Evolutionary conservation across 2,797 vertebrate species (phyloP).

Genomic region (Gila robusta): DNA sequence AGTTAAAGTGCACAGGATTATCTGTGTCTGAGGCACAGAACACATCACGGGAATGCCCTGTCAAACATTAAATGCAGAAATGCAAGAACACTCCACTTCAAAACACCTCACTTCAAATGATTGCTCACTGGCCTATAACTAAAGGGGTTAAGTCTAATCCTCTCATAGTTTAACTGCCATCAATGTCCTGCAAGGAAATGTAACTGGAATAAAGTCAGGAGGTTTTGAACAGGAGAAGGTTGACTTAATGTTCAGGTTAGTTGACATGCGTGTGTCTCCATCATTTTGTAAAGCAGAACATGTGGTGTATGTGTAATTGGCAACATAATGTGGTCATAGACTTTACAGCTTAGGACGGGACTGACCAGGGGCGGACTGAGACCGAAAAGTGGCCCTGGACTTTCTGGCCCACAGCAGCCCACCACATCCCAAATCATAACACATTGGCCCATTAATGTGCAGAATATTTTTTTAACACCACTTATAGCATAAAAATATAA

Average conservation of each 20-base stretch:
- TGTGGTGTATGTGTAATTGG: background rate
- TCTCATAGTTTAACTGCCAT: constrained; percentile 64
- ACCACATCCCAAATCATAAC: too few species aligned
- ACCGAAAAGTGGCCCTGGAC: too few species aligned
- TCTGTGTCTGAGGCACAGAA: constrained; percentile 62
- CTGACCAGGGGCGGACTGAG: too few species aligned
- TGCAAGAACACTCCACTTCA: constrained; percentile 68
- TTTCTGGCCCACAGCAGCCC: too few species aligned
- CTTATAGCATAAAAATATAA: too few species aligned
- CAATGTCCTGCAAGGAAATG: constrained; percentile 49
- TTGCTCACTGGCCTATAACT: constrained; percentile 70
- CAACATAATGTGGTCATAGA: background rate
- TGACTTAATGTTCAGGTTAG: constrained; percentile 8
- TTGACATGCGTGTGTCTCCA: background rate
- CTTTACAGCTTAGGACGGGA: background rate
- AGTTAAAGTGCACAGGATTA: constrained; percentile 80
- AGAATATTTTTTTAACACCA: too few species aligned
- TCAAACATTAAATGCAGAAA: constrained; percentile 69
- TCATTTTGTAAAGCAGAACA: background rate
- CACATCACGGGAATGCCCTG: constrained; percentile 73
- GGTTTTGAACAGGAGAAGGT: constrained; percentile 26
- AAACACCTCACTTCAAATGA: constrained; percentile 74
- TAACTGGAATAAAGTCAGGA: constrained; percentile 38
- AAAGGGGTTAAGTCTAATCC: constrained; percentile 74
- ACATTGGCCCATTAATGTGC: too few species aligned